Evolutionary conservation across 2,797 vertebrate species (phyloP), one percentile per base, ranked within the genome.

Genomic region (Sorex maritimensis): DNA sequence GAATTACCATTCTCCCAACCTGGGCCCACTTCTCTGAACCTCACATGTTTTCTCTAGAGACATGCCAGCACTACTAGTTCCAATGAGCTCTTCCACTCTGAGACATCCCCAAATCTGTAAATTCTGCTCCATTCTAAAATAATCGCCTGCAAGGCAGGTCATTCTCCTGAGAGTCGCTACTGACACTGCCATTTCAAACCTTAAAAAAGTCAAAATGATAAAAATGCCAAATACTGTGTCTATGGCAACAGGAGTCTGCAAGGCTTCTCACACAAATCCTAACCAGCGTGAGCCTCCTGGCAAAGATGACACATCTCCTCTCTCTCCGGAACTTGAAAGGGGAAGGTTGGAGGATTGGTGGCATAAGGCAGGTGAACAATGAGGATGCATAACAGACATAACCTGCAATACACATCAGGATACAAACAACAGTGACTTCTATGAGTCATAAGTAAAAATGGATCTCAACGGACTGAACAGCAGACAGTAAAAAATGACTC

Each of bases 281-380:
- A 38, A 44, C 28, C 75, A 58, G 38, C 4, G 28, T 19, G 44
- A 87, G 58, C 52, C 67, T 41, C 49, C 88, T 46, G 44, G 52
- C 49, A 30, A 55, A 61, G 26, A 44, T 0, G 63, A 77, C 78
- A 44, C 58, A 61, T 86, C 77, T 90, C n/a, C 46, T 67, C 55
- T 65, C 72, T 49, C 78, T 80, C 67, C 72, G 78, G 10, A 24
- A 63, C 78, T 55, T 84, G 81, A 90, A 92, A 61, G 12, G 86
- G 78, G 86, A 87, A 81, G 34, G 79, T 49, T 44, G 89, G 8
- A 68, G 74, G 46, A 26, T 0, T 30, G 38, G 21, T 82, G 69
- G 81, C 80, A 83, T 80, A 91, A 94, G 90, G 65, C 63, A 83
- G 23, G 30, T 86, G 72, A 91, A 91, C n/a, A 65, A 55, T 84